Evolutionary conservation across 2,888 invertebrate genomes (phyloP).

Genomic region (Euphydryas editha): DNA sequence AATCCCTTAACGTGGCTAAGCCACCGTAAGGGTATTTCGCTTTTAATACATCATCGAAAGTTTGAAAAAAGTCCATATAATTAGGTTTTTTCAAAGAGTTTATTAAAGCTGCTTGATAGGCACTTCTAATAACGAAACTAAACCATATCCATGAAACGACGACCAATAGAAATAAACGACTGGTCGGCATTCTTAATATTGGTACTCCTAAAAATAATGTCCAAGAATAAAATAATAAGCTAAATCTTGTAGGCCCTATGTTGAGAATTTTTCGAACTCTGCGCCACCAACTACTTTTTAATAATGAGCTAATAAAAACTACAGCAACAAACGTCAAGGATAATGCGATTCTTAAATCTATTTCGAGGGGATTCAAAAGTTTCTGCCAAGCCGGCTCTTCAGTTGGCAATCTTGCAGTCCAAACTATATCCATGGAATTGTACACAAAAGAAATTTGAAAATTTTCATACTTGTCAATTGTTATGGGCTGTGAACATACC

Average conservation of each 20-base stretch:
- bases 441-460: slow-evolving; percentile 65
- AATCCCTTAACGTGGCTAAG: slow-evolving; percentile 50
- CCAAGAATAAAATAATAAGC: slow-evolving; percentile 63
- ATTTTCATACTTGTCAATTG: slow-evolving; percentile 54
- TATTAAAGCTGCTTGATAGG: slow-evolving; percentile 63
- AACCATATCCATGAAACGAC: slow-evolving; percentile 62
- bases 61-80: slow-evolving; percentile 49
- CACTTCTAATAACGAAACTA: slow-evolving; percentile 57
- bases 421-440: slow-evolving; percentile 62
- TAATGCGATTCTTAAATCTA: slow-evolving; percentile 51
- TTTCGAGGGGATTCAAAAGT: slow-evolving; percentile 58
- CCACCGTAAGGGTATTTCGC: slow-evolving; percentile 57
- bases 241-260: slow-evolving; percentile 51
- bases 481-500: slow-evolving; percentile 57
- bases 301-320: slow-evolving; percentile 50
- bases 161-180: slow-evolving; percentile 48
- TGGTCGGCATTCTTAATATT: slow-evolving; percentile 51
- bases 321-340: slow-evolving; percentile 54
- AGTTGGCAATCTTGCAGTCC: slow-evolving; percentile 55
- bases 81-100: slow-evolving; percentile 52
- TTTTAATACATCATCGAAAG: slow-evolving; percentile 51
- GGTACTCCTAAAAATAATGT: slow-evolving; percentile 60
- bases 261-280: slow-evolving; percentile 47
- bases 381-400: slow-evolving; percentile 59
- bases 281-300: slow-evolving; percentile 49